These are phyloP conservation scores for Luehdorfia chinensis DNA, from an alignment of 1,140 invertebrate genomes.

Conservation along the genomic window DNA sequence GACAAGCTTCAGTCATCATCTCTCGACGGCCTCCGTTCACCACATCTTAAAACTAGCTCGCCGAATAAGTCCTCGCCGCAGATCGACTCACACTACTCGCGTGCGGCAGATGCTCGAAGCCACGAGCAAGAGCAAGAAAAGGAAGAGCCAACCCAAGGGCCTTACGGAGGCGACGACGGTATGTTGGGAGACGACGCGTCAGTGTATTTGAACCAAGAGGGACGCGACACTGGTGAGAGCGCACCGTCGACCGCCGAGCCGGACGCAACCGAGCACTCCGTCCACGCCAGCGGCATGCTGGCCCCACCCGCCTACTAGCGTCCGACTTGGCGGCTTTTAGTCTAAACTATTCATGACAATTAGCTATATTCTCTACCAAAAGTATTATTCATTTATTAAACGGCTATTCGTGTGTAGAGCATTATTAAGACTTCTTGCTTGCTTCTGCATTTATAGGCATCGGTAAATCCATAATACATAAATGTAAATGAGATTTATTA, in stretches of 20 bases:
- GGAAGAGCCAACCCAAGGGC: conserved; percentile 73
- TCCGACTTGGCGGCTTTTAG: conserved; percentile 41
- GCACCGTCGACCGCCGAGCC: conserved; percentile 78
- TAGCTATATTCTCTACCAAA: conserved; percentile 66
- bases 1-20: conserved; percentile 72
- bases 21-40: conserved; percentile 72
- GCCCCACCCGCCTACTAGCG: conserved; percentile 72
- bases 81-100: conserved; percentile 73
- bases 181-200: conserved; percentile 76
- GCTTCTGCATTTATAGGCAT: conserved; percentile 47
- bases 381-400: conserved; percentile 68
- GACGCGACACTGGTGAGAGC: conserved; percentile 49
- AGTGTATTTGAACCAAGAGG: conserved; percentile 56
- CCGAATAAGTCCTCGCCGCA: conserved; percentile 63
- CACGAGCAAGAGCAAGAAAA: conserved; percentile 65
- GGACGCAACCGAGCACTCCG: conserved; percentile 74
- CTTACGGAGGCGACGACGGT: conserved; percentile 73
- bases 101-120: conserved; percentile 62
- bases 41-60: conserved; percentile 65
- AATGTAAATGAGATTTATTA: conserved; percentile 56
- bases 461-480: conserved; percentile 36
- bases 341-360: conserved; percentile 34
- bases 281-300: conserved; percentile 75
- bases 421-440: conserved; percentile 40
- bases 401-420: conserved; percentile 41